These are phyloP conservation scores for Enoplosus armatus DNA, from an alignment of 2,797 vertebrate genomes.

Conservation along the genomic window DNA sequence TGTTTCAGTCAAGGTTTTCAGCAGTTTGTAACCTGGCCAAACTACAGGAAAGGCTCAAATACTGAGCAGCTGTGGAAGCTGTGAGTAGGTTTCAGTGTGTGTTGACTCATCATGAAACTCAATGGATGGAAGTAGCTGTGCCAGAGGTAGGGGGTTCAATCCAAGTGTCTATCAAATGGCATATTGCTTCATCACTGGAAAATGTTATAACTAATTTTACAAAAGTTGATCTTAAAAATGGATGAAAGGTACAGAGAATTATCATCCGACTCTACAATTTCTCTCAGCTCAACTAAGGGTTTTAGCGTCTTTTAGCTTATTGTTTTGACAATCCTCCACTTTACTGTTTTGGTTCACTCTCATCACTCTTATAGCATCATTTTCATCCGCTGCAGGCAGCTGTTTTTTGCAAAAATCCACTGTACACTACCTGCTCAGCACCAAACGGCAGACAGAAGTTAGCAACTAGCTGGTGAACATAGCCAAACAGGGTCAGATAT, in stretches of 20 bases:
- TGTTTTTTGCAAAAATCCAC: not conserved
- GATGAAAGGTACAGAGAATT: not conserved
- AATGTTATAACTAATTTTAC: not conserved
- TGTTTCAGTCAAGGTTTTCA: conserved; percentile 30
- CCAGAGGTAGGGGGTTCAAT: conserved; percentile 6
- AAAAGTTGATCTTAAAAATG: not conserved
- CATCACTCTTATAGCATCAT: not conserved
- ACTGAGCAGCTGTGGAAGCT: conserved; percentile 35
- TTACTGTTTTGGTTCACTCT: not conserved
- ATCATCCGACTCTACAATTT: not conserved
- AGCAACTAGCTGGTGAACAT: not conserved
- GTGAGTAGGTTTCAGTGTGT: conserved; percentile 35
- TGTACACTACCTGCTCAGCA: not conserved
- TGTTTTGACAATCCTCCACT: not conserved
- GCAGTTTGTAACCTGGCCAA: conserved; percentile 36
- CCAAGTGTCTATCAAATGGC: conserved; percentile 33
- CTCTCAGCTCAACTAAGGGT: not conserved
- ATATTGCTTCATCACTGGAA: not conserved
- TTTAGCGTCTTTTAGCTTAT: not conserved
- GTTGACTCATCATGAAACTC: conserved; percentile 46
- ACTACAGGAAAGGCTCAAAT: conserved; percentile 11
- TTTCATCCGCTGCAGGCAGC: not conserved
- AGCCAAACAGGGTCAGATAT: not conserved
- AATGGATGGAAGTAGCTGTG: conserved; percentile 34
- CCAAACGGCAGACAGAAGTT: not conserved